These are phyloP conservation scores for Gnathonemus longibarbis DNA, from an alignment of 2,113 vertebrate genomes.

Conservation along the genomic window DNA sequence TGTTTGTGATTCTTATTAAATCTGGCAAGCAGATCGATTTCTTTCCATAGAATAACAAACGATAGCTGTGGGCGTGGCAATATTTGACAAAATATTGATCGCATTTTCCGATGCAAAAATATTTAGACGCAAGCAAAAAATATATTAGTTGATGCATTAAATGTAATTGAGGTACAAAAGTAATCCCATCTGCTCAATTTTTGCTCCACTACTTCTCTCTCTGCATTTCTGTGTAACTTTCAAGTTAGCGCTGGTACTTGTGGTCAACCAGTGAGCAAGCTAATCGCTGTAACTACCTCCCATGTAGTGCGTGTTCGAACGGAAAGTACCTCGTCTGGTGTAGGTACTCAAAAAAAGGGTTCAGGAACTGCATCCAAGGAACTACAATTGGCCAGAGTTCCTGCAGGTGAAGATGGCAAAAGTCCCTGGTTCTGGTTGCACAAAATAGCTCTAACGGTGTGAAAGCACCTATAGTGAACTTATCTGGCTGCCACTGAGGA, in stretches of 20 bases:
- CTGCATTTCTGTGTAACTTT: neutral
- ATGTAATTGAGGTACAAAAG: neutral
- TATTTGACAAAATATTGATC: neutral
- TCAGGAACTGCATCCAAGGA: neutral
- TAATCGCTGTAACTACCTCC: neutral
- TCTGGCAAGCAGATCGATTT: neutral
- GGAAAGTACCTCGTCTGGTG: neutral
- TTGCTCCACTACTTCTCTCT: neutral
- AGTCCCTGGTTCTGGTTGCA: neutral
- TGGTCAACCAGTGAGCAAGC: neutral
- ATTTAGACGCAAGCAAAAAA: neutral
- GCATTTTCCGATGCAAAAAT: neutral
- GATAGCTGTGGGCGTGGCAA: neutral
- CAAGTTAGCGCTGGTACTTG: neutral
- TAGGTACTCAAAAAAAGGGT: neutral
- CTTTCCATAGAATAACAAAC: neutral
- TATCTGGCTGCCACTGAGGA: neutral
- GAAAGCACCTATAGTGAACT: neutral
- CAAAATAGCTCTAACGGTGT: neutral
- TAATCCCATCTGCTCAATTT: neutral
- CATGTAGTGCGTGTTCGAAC: neutral
- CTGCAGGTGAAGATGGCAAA: neutral
- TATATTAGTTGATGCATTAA: neutral
- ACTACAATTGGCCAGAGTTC: neutral
- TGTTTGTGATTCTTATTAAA: neutral